Base-by-base conservation (phyloP, 2,888 invertebrate species). In the Lissocephala sabroskyi region DNA sequence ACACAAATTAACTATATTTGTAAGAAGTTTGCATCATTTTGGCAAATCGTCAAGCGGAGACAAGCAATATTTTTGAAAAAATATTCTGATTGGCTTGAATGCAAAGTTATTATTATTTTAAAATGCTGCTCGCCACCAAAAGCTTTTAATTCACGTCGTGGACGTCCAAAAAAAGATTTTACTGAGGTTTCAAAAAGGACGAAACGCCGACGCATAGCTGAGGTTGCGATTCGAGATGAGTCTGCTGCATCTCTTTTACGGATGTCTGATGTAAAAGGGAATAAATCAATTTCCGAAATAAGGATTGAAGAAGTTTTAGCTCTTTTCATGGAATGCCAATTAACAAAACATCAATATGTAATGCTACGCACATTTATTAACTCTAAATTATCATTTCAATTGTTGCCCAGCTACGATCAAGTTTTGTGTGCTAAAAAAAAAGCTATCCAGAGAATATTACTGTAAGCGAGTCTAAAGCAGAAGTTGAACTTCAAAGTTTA, bases 261-360 rank as follows among this genome's bases (percentile, higher is more conserved):
- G 19, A 47, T 11, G 26, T 35, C 44, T 26, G 28, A 44, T 36
- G 35, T 44, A 23, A 33, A 33, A 19, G 33, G 32, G 13, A 19
- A 43, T 33, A 35, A 23, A 44, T 10, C 36, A 36, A 26, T 28
- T 28, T 44, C 28, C 17, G 14, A 44, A 35, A 14, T 16, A 36
- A 28, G 11, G n/a, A 28, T 36, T 28, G 36, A 44, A 26, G 26
- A 35, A 44, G 44, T 44, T 13, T 26, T 44, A 36, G 23, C 37
- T 23, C 36, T 44, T 26, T 36, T 44, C 17, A 44, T 44, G 37
- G 44, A 49, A 45, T 18, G 33, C n/a, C 33, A 45, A 36, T 48
- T 52, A 36, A 41, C 35, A 41, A 48, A 48, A 44, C 49, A 49
- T 28, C 44, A 50, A 41, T 47, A 54, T 30, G 35, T 43, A n/a